These are phyloP conservation scores for Oncorhynchus masou DNA, from an alignment of 2,113 vertebrate genomes.

Conservation along the genomic window DNA sequence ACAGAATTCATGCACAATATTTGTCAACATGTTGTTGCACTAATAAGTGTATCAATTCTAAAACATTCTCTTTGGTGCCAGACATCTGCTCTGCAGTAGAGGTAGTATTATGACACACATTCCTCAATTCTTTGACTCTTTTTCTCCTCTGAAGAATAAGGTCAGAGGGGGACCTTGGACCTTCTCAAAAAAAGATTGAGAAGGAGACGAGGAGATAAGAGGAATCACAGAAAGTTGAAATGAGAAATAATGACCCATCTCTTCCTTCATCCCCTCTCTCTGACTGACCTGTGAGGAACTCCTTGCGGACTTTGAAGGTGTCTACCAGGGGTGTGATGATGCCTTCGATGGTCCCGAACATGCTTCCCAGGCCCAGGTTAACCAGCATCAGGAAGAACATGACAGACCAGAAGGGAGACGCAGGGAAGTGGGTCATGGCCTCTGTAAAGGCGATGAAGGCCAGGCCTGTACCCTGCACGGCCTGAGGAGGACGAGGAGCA, in stretches of 20 bases:
- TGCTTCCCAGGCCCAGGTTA: conserved; percentile 94
- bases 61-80: not conserved
- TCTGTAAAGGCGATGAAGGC: conserved; percentile 98
- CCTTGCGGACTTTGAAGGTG: conserved; percentile 94
- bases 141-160: no score
- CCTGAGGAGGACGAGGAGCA: conserved; percentile 64
- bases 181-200: no score
- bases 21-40: no score
- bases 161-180: no score
- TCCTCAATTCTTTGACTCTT: no score
- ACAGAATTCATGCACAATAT: not conserved
- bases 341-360: conserved; percentile 98
- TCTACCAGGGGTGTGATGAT: conserved; percentile 93
- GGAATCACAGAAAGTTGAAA: no score
- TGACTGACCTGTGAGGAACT: conserved; percentile 83
- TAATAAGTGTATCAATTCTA: no score
- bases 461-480: conserved; percentile 93
- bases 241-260: no score
- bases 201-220: no score
- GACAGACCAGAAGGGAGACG: conserved; percentile 97
- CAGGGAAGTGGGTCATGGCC: conserved; percentile 97
- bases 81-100: not conserved
- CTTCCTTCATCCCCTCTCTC: no score
- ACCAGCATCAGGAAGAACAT: conserved; percentile 99
- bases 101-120: not conserved